A percentile compares a stretch with the other conserved stretches of the same genome.
Conservation (phyloP, 2,888 invertebrate species). For the Phalera bucephala region DNA sequence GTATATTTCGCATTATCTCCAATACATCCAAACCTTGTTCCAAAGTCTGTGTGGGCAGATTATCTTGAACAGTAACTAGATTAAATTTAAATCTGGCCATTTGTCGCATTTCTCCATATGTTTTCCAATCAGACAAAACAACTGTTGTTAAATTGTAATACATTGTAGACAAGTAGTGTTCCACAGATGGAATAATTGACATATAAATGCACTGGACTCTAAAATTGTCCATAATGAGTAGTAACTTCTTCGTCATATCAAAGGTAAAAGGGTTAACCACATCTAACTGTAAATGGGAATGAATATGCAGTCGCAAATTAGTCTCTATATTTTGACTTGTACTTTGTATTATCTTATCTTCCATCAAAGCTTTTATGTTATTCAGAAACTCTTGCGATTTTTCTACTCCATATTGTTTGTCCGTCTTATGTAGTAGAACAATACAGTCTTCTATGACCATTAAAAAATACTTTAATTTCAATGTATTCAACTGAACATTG, state of each 20-base stretch:
- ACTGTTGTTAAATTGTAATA: conserved; percentile 99
- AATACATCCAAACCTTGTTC: conserved; percentile 98
- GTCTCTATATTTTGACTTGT: conserved; percentile 95
- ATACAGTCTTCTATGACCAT: conserved; percentile 73
- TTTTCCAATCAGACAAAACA: conserved; percentile 98
- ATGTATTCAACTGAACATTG: conserved; percentile 85
- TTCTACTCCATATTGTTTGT: conserved; percentile 46
- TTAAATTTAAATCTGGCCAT: conserved; percentile 93
- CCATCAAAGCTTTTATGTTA: conserved; percentile 67
- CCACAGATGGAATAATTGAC: conserved; percentile 87
- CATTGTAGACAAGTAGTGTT: conserved; percentile 95
- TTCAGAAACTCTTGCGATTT: conserved; percentile 60
- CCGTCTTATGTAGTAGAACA: conserved; percentile 57
- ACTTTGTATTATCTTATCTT: conserved; percentile 85
- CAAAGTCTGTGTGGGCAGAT: conserved; percentile 97
- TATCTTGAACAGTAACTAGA: conserved; percentile 93
- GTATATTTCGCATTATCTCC: conserved; percentile 98
- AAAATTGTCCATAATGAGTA: conserved; percentile 83
- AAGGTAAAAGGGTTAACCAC: conserved; percentile 88
- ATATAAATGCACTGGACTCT: conserved; percentile 82
- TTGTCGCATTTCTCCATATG: conserved; percentile 98
- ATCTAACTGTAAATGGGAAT: conserved; percentile 93
- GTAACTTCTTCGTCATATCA: conserved; percentile 85
- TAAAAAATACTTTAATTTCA: conserved; percentile 81
- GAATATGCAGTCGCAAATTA: conserved; percentile 95